Evolutionary conservation across 2,888 invertebrate species (phyloP).

Genomic region (Biston stratarius): DNA sequence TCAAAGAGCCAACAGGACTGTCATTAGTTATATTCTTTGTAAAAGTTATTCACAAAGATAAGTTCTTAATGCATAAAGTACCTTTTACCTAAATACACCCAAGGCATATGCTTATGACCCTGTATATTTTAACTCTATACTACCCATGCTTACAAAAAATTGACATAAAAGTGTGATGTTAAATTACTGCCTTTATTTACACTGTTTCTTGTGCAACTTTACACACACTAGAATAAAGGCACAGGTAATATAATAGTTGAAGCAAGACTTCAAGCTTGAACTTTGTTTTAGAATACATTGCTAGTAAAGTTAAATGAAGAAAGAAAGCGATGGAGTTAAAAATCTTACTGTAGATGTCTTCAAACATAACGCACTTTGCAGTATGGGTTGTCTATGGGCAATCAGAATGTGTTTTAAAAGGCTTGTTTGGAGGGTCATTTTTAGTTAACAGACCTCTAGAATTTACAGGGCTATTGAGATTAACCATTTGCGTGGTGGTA

Average conservation of each 20-base stretch:
- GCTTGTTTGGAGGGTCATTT: too few relatives aligned
- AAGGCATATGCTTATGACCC: too few relatives aligned
- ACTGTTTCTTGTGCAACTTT: conserved; percentile 10
- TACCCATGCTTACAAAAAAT: neutral
- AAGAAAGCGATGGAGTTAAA: conserved; percentile 51
- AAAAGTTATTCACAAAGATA: too few relatives aligned
- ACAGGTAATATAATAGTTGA: neutral
- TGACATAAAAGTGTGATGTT: conserved; percentile 10
- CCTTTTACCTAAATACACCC: too few relatives aligned
- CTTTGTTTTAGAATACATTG: conserved; percentile 45
- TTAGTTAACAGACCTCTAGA: too few relatives aligned
- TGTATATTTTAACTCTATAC: too few relatives aligned
- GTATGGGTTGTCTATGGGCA: neutral
- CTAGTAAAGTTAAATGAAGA: neutral
- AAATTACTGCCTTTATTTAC: conserved; percentile 9
- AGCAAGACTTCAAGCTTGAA: neutral
- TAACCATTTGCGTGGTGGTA: too few relatives aligned
- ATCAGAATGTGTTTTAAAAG: too few relatives aligned
- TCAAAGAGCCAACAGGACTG: too few relatives aligned
- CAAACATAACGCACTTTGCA: conserved; percentile 57
- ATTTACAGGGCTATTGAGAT: too few relatives aligned
- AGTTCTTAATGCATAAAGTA: too few relatives aligned
- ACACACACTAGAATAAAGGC: neutral
- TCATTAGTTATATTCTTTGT: too few relatives aligned
- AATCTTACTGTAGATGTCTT: conserved; percentile 72